These are phyloP conservation scores for Thysanoteuthis rhombus DNA, from an alignment of 2,888 invertebrate species.

Conservation along the genomic window DNA sequence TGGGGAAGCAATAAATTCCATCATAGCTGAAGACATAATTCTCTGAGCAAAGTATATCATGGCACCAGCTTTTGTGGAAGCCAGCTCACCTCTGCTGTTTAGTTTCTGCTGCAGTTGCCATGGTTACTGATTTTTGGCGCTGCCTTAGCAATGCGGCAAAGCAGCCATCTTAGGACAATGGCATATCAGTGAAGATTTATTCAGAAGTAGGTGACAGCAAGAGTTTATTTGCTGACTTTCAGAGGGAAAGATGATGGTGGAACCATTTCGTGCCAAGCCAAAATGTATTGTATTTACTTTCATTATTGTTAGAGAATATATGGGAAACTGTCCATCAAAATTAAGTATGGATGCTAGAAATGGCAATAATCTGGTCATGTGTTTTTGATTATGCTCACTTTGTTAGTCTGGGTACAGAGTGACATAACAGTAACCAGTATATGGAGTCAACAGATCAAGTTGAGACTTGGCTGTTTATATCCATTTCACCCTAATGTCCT, in stretches of 20 bases:
- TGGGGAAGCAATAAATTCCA: background rate
- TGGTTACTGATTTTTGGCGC: background rate
- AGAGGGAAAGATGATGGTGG: no score
- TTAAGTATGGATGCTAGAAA: background rate
- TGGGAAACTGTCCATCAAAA: background rate
- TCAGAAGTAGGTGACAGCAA: background rate
- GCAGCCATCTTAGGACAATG: background rate
- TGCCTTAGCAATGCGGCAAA: background rate
- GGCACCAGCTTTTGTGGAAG: background rate
- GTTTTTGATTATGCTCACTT: no score
- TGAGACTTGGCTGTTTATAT: no score
- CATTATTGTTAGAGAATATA: background rate
- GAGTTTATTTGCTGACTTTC: background rate
- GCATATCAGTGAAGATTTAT: background rate
- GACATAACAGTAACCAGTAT: no score
- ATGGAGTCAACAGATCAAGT: no score
- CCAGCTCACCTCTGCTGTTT: background rate
- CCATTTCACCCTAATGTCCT: no score
- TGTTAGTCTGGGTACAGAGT: no score
- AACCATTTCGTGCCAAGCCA: no score
- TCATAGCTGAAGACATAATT: background rate
- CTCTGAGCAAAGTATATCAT: background rate
- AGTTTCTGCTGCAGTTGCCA: background rate
- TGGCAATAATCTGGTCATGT: background rate
- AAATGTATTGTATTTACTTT: background rate